Evolutionary conservation across 2,113 vertebrate species (phyloP).

Genomic region (Drymodes brunneopygia): DNA sequence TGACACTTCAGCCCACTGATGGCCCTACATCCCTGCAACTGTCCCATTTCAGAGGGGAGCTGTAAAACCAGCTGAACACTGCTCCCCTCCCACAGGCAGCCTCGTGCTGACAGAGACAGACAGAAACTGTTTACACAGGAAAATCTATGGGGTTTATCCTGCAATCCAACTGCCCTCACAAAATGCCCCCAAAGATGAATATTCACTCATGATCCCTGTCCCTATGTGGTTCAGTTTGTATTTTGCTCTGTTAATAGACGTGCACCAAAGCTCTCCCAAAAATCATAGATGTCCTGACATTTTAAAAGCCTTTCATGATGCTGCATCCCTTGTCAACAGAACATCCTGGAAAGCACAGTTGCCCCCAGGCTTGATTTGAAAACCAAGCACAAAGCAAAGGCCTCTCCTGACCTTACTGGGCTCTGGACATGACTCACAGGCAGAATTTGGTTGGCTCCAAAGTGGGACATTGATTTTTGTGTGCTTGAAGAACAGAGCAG

Average conservation of each 20-base stretch:
- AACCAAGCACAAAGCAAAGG: not conserved
- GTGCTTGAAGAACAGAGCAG: not conserved
- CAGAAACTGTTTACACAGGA: not conserved
- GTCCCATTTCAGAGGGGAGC: rapidly evolving
- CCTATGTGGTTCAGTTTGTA: not conserved
- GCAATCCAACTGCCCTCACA: not conserved
- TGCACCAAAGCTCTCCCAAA: not conserved
- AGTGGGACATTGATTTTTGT: not conserved
- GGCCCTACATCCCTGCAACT: not conserved
- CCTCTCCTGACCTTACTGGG: not conserved
- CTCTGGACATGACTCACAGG: not conserved
- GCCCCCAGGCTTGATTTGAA: not conserved
- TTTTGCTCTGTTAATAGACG: not conserved
- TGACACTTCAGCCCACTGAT: not conserved
- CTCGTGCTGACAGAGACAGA: not conserved
- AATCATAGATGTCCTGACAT: not conserved
- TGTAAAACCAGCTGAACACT: not conserved
- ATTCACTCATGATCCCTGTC: not conserved
- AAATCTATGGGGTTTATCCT: not conserved
- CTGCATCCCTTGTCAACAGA: not conserved
- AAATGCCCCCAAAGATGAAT: not conserved
- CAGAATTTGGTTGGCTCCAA: not conserved
- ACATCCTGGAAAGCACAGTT: not conserved
- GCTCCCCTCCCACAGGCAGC: not conserved
- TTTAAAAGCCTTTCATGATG: not conserved